phyloP scores from a whole-genome alignment of 2,113 vertebrate genomes.

The Sminthopsis crassicaudata region DNA sequence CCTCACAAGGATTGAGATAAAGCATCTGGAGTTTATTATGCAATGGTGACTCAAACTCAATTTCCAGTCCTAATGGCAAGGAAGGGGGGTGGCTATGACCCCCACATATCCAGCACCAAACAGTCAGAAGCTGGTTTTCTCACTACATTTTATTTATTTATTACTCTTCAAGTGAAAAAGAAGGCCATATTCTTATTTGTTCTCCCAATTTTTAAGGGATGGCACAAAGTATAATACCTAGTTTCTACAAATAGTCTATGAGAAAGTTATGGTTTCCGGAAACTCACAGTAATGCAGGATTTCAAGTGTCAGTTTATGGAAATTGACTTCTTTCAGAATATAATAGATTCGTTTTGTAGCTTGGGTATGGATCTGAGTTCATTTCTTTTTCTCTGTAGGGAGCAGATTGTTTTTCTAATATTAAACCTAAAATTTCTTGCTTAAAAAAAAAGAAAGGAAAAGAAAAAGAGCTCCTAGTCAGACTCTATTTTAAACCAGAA shows the following conservation, averaged over 20 bases:
- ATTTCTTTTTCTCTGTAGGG: constrained; percentile 2
- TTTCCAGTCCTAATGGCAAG: no score
- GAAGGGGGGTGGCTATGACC: no score
- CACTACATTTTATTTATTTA: background rate
- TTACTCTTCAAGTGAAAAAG: background rate
- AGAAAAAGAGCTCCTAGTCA: background rate
- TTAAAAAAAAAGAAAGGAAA: background rate
- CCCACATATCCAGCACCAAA: no score
- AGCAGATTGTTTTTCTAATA: background rate
- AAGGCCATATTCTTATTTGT: background rate
- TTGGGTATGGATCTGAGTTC: constrained; percentile 1
- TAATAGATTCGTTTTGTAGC: background rate
- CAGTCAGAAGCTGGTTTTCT: background rate
- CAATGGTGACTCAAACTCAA: no score
- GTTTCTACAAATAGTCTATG: background rate
- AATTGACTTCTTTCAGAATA: background rate
- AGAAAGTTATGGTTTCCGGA: background rate
- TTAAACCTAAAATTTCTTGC: background rate
- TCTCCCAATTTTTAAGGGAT: background rate
- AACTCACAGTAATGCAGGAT: background rate
- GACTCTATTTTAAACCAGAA: background rate
- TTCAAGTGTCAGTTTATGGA: constrained; percentile 1
- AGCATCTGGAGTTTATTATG: no score
- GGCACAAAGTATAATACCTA: background rate
- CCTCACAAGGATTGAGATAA: no score